These are phyloP conservation scores for Teleogryllus occipitalis DNA, from an alignment of 1,140 invertebrate species.

Conservation along the genomic window DNA sequence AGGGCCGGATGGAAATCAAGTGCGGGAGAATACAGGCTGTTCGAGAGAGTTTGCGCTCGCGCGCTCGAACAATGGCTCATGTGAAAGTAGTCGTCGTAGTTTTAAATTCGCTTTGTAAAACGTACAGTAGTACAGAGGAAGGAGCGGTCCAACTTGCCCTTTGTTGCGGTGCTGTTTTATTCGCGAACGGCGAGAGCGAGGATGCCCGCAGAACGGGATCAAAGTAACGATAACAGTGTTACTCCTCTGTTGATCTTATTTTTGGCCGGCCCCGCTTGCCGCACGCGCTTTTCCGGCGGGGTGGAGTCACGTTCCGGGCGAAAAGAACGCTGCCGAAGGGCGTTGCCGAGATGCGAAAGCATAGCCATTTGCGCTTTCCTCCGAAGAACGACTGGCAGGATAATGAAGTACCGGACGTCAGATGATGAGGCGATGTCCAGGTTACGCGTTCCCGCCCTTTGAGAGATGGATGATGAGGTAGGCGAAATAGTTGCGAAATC, in stretches of 20 bases:
- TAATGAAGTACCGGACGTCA: no score
- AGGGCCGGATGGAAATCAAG: not conserved
- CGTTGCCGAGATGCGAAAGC: no score
- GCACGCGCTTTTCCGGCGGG: no score
- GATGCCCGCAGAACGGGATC: not conserved
- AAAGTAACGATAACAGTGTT: not conserved
- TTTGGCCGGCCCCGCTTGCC: not conserved
- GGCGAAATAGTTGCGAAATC: no score
- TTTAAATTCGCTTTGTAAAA: not conserved
- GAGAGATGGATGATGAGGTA: no score
- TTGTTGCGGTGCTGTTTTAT: not conserved
- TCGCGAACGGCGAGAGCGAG: not conserved
- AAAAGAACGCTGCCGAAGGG: no score
- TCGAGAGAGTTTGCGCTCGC: not conserved
- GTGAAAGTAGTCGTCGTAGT: not conserved
- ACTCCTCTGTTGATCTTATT: not conserved
- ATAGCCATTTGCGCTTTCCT: no score
- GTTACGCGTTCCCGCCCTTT: no score
- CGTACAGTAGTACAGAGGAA: not conserved
- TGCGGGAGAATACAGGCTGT: not conserved
- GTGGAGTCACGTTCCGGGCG: no score
- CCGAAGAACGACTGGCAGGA: no score
- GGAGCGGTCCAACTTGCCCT: not conserved
- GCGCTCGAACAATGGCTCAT: not conserved
- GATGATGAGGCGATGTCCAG: no score